A percentile compares a stretch with the other conserved stretches of the same genome.
These are phyloP conservation scores for Styela clava DNA, from an alignment of 23 tunicate genomes.

Conservation along the genomic window DNA sequence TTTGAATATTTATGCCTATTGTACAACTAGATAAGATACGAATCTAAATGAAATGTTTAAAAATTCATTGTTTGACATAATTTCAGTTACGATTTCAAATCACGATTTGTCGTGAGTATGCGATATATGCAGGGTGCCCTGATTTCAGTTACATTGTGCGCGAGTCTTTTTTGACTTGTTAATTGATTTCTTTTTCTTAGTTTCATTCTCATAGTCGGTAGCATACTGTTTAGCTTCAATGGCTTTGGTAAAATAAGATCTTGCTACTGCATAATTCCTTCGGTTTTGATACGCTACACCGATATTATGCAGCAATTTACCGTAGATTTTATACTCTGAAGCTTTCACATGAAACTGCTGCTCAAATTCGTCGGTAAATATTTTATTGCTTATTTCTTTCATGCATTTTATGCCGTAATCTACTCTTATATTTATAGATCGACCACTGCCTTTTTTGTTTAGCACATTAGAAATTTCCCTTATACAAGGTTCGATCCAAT, in stretches of 20 bases:
- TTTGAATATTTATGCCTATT: no score
- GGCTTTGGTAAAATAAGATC: background rate
- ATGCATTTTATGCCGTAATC: background rate
- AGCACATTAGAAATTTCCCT: background rate
- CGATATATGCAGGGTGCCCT: no score
- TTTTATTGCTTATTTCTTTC: background rate
- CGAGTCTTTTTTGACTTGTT: background rate
- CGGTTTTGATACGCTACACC: background rate
- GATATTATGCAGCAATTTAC: slow-evolving; percentile 9
- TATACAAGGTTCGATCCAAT: background rate
- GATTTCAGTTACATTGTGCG: background rate
- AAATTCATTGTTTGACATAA: no score
- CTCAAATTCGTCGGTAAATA: background rate
- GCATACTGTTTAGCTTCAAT: background rate
- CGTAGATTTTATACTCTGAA: background rate
- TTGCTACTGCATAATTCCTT: background rate
- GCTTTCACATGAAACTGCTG: background rate
- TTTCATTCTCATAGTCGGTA: background rate
- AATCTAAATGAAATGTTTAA: no score
- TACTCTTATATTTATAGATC: background rate
- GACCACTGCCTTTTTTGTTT: background rate
- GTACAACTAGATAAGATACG: no score
- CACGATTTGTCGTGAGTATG: no score
- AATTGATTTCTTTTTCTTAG: background rate
- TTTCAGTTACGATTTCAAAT: no score